Base-by-base conservation (phyloP, 2,113 vertebrate species). In the Regulus satrapa region DNA sequence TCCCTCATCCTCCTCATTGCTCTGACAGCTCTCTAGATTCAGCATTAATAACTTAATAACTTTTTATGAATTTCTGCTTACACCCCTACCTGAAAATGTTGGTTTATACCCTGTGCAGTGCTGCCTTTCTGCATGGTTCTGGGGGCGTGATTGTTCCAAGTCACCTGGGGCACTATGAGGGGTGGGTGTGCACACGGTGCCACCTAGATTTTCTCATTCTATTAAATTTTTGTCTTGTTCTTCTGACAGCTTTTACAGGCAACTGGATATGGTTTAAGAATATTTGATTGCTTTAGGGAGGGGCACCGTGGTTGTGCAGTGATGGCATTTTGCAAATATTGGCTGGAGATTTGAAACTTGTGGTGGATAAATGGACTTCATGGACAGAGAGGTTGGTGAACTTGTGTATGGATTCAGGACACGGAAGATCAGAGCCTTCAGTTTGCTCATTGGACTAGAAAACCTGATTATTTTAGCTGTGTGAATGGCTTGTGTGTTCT, bases 391-490 rank as follows among this genome's bases (percentile, higher is more conserved):
- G 83, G 64, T 12, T 54, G 68, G 40, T 43, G 46, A 91, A 31
- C 51, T 88, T 66, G 45, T 71, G 15, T 26, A 20, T 2, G 1
- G 28, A 45, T 76, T 72, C 73, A 69, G 71, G 82, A 63, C 14
- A 10, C 12, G 55, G 73, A 81, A 84, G 76, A 75, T 84, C 36
- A 63, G 48, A 77, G 67, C 80, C 84, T 94, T 95, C 80, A 82
- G 52, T 88, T 84, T 92, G 69, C 45, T 87, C 16, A 15, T 0
- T 3, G n/a, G 72, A 18, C 52, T 78, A 41, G 89, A 92, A 92
- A 92, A 95, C 55, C 23, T 80, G 34, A 67, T 95, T 94, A 85
- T 85, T 92, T 85, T 67, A 81, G 63, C 52, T 36, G 10, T 67
- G 32, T 78, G 59, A 78, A 64, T 79, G 62, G 49, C 28, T 88